Conservation (phyloP, 2,888 invertebrate species). For the Nezara viridula region DNA sequence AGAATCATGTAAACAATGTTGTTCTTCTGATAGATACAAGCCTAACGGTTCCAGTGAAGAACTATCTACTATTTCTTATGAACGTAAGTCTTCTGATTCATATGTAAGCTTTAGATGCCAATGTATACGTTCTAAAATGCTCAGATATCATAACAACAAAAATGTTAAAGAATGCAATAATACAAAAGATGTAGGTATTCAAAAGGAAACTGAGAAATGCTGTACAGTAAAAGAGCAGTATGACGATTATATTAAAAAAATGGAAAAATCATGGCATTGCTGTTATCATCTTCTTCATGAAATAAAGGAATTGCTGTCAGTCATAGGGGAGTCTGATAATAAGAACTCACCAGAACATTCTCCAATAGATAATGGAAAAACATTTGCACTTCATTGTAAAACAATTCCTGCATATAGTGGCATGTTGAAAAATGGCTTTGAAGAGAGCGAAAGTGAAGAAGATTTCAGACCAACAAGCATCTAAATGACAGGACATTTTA, state of each 20-base stretch:
- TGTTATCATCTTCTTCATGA: not conserved
- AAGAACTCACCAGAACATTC: not conserved
- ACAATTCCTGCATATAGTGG: not conserved
- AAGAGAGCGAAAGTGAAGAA: not conserved
- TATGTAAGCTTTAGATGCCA: not conserved
- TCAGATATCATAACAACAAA: not conserved
- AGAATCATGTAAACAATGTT: not conserved
- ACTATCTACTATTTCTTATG: not conserved
- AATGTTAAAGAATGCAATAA: not conserved
- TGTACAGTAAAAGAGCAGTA: not conserved
- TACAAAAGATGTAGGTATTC: not conserved
- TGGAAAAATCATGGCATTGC: conserved; percentile 28
- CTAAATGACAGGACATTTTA: not conserved
- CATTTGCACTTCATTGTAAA: not conserved
- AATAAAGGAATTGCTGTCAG: not conserved
- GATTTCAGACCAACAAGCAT: not conserved
- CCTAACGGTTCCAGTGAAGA: not conserved
- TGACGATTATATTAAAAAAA: not conserved
- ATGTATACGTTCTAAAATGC: not conserved
- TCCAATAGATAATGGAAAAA: not conserved
- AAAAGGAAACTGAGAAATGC: not conserved
- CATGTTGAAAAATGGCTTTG: not conserved
- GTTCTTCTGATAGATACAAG: not conserved
- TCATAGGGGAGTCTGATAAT: not conserved
- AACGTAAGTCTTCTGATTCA: not conserved